Evolutionary conservation across 53 echinoderm and acorn worm species (phyloP).

Genomic region (Echinarachnius parma): DNA sequence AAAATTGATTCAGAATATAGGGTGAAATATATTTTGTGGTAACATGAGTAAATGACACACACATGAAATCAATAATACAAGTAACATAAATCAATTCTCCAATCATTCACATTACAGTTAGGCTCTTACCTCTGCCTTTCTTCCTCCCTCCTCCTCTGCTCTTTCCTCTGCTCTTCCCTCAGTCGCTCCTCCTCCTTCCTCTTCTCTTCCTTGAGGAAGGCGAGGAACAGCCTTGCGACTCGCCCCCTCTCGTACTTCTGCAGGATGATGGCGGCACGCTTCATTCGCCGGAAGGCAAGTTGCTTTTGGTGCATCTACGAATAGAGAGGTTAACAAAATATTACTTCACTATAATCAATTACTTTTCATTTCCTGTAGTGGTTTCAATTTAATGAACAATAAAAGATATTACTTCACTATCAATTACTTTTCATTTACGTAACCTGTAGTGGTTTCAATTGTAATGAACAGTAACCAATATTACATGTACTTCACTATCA

Average conservation of each 20-base stretch:
- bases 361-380: neutral
- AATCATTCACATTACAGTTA: no score
- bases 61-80: no score
- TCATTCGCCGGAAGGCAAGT: conserved; percentile 49
- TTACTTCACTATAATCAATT: neutral
- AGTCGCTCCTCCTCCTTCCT: conserved; percentile 92
- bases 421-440: no score
- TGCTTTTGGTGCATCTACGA: conserved; percentile 70
- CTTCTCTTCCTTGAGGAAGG: conserved; percentile 85
- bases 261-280: conserved; percentile 64
- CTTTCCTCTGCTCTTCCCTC: conserved; percentile 77
- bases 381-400: neutral
- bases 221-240: conserved; percentile 64
- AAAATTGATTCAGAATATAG: no score
- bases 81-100: no score
- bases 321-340: neutral
- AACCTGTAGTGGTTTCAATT: no score
- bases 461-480: no score
- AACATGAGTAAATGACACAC: no score
- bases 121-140: conserved; percentile 48
- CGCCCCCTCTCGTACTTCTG: conserved; percentile 84
- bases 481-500: no score
- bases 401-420: no score
- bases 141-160: conserved; percentile 54
- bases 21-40: no score